Conservation (phyloP, 1,140 invertebrate species). For the Drosophila watanabei region DNA sequence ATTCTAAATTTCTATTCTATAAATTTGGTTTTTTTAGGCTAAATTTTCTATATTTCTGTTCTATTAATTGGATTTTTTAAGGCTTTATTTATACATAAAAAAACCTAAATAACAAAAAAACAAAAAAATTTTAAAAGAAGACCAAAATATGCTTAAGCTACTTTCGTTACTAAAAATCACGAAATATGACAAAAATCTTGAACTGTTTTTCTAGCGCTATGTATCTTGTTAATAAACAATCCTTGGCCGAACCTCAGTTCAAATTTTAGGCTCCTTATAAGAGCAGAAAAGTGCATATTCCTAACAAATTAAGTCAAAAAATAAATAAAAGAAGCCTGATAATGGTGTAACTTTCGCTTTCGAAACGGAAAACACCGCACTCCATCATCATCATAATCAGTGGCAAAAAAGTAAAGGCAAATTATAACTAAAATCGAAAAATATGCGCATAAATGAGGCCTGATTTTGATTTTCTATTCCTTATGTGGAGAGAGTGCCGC, state of each 20-base stretch:
- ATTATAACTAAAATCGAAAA: slow-evolving; percentile 64
- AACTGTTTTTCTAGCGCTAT: no score
- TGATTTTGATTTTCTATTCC: slow-evolving; percentile 53
- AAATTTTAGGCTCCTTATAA: neutral
- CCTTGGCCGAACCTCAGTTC: neutral
- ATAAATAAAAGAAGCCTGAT: slow-evolving; percentile 13
- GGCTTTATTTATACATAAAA: no score
- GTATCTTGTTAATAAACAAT: no score
- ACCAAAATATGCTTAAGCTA: no score
- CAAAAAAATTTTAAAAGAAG: no score
- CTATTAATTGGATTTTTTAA: no score
- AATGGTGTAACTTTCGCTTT: slow-evolving; percentile 66
- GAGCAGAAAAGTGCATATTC: neutral
- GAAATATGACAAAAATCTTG: no score
- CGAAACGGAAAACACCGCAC: slow-evolving; percentile 43
- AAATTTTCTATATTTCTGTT: no score
- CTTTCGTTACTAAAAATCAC: no score
- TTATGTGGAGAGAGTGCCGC: neutral
- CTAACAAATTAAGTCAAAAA: slow-evolving; percentile 18
- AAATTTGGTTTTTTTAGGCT: no score
- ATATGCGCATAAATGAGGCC: slow-evolving; percentile 76
- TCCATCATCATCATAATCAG: slow-evolving; percentile 25
- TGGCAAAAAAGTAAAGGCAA: slow-evolving; percentile 52
- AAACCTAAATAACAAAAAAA: no score
- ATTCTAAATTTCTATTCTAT: no score